These are phyloP conservation scores for Calosoma granatense DNA, from an alignment of 1,140 invertebrate genomes.

Conservation along the genomic window DNA sequence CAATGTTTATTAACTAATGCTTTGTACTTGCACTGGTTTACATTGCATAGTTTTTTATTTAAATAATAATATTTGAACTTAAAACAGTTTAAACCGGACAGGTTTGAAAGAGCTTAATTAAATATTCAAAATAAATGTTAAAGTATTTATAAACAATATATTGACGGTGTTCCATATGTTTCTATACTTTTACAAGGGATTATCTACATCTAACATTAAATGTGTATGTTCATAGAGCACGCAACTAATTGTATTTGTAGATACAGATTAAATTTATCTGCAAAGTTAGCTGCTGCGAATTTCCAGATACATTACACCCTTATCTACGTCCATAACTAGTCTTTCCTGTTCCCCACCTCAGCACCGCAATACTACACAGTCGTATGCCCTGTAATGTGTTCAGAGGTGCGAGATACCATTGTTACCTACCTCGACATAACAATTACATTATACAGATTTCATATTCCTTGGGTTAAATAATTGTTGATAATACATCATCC, in stretches of 20 bases:
- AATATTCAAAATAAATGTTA: neutral
- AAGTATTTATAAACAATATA: neutral
- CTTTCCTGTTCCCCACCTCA: neutral
- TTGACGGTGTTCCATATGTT: neutral
- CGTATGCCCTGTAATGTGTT: neutral
- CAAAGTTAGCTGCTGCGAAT: neutral
- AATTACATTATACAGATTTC: neutral
- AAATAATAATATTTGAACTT: no score
- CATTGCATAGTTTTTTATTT: no score
- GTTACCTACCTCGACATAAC: neutral
- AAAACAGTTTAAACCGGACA: neutral
- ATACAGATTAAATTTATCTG: neutral
- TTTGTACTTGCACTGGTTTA: no score
- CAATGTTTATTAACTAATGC: no score
- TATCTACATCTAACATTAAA: neutral
- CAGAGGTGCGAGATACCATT: neutral
- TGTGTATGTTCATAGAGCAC: neutral
- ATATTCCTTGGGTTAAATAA: no score
- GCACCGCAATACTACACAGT: neutral
- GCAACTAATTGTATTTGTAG: neutral
- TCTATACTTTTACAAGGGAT: neutral
- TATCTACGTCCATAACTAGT: neutral
- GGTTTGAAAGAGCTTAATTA: neutral
- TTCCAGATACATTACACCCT: neutral
- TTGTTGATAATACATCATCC: neutral